A percentile compares a stretch with the other conserved stretches of the same genome.
phyloP scores from a whole-genome alignment of 1,140 invertebrate genomes.

The Bathynomus jamesi region DNA sequence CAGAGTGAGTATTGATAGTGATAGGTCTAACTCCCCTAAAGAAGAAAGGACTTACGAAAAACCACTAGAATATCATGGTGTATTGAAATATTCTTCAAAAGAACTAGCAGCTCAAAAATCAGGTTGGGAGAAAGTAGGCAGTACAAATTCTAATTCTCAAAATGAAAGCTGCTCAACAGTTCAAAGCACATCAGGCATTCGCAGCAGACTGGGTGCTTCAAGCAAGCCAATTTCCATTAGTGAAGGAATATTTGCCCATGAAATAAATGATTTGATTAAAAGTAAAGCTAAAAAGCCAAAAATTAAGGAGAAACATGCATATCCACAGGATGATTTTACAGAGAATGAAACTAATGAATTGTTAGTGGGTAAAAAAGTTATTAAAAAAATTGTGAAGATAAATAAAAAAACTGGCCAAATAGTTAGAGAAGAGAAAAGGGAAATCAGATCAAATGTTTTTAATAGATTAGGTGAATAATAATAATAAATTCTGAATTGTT shows the following conservation, averaged over 20 bases:
- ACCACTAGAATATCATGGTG: constrained; percentile 32
- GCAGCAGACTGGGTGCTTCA: constrained; percentile 22
- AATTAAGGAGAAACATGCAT: not conserved
- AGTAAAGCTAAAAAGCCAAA: not conserved
- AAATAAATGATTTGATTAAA: constrained; percentile 15
- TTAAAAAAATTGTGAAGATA: constrained; percentile 5
- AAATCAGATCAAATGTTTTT: constrained; percentile 27
- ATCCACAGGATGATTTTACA: not conserved
- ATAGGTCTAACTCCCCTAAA: not conserved
- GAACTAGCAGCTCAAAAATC: constrained; percentile 9
- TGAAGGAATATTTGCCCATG: constrained; percentile 35
- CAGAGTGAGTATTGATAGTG: constrained; percentile 7
- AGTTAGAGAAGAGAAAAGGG: constrained; percentile 26
- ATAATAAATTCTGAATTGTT: not conserved
- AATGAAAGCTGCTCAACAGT: constrained; percentile 16
- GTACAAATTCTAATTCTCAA: not conserved
- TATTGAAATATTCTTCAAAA: constrained; percentile 31
- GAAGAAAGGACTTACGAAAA: constrained; percentile 14
- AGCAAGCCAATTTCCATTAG: constrained; percentile 9
- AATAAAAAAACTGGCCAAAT: constrained; percentile 35
- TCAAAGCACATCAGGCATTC: constrained; percentile 22
- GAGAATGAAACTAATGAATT: too few species aligned
- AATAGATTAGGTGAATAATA: constrained; percentile 17
- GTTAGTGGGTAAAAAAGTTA: not conserved
- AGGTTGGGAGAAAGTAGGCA: not conserved